Evolutionary conservation across 2,113 vertebrate genomes (phyloP).

Genomic region (Oryzias melastigma): DNA sequence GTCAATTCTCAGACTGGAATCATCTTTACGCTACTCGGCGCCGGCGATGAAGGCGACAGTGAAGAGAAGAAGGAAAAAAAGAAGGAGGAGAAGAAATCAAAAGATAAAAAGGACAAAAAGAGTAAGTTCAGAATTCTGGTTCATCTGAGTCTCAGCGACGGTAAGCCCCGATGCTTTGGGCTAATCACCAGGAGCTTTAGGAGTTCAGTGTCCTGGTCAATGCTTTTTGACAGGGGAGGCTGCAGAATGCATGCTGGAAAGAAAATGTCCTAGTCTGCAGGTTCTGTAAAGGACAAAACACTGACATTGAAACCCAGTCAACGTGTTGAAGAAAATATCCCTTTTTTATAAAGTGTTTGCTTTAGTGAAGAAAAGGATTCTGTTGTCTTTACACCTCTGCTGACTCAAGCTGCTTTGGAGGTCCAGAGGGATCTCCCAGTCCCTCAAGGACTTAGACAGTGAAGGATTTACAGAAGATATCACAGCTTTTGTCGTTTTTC

Average conservation of each 20-base stretch:
- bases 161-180: no score
- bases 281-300: no score
- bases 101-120: slow-evolving; percentile 63
- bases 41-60: slow-evolving; percentile 83
- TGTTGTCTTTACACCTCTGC: no score
- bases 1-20: slow-evolving; percentile 97
- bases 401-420: no score
- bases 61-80: slow-evolving; percentile 72
- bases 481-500: no score
- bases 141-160: neutral
- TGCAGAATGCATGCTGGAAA: neutral
- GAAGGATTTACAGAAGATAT: no score
- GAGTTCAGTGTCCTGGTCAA: neutral
- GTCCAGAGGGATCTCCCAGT: no score
- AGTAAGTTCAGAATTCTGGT: slow-evolving; percentile 45
- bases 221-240: neutral
- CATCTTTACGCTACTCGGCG: slow-evolving; percentile 93
- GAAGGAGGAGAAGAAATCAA: slow-evolving; percentile 58
- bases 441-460: no score
- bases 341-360: no score
- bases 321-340: no score
- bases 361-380: no score
- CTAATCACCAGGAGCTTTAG: neutral
- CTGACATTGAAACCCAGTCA: no score
- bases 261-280: neutral